phyloP scores from a whole-genome alignment of 2,113 vertebrate genomes.

The Perca schrenkii region DNA sequence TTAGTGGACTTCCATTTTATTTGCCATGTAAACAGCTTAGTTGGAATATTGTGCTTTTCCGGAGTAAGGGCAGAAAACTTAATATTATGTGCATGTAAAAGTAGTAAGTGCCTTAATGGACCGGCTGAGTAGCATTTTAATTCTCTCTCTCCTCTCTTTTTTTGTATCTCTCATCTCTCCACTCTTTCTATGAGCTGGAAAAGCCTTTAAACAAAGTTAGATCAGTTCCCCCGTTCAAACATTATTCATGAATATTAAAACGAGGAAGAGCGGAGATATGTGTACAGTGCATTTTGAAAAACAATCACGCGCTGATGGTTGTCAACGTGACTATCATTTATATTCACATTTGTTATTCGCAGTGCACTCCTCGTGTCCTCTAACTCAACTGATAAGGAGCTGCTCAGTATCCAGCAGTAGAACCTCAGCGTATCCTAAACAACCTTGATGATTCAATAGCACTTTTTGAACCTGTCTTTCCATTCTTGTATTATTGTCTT shows the following conservation, averaged over 20 bases:
- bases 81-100: too few species aligned
- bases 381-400: constrained; percentile 75
- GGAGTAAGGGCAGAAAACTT: too few species aligned
- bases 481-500: constrained; percentile 46
- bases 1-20: too few species aligned
- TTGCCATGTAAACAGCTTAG: too few species aligned
- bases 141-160: not conserved
- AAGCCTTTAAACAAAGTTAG: constrained; percentile 68
- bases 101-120: too few species aligned
- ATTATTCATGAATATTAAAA: constrained; percentile 73
- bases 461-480: constrained; percentile 62
- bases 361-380: constrained; percentile 65
- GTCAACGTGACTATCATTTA: constrained; percentile 72
- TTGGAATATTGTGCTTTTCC: too few species aligned
- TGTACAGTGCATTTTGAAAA: constrained; percentile 54
- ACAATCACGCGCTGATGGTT: constrained; percentile 57
- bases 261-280: constrained; percentile 33
- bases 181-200: constrained; percentile 42
- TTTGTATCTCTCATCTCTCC: not conserved
- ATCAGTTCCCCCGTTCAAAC: constrained; percentile 56
- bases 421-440: constrained; percentile 63
- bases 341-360: constrained; percentile 72
- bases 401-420: constrained; percentile 58
- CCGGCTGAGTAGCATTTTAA: too few species aligned
- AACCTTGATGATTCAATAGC: constrained; percentile 75